Evolutionary conservation across 2,888 invertebrate species (phyloP), one percentile per base, ranked within the genome.

Genomic region (Hyalella azteca): DNA sequence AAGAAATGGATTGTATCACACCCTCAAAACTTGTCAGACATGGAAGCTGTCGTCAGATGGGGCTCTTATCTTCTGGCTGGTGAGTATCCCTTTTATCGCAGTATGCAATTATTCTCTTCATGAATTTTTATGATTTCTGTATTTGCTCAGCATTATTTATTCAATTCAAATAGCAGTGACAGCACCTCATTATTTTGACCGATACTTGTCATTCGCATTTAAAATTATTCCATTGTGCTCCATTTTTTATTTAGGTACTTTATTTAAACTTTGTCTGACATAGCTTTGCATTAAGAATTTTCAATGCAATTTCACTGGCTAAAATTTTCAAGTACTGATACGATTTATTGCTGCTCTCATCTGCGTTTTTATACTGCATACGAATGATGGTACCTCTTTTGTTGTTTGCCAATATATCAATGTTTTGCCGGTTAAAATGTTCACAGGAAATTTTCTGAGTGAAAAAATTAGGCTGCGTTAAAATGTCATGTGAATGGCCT

Each of bases 21-120:
- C 39, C 81, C 81, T 15, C 75, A 78, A 40, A 81, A 77, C 15
- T 79, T 79, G 19, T 50, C 83, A 11, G 83, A 83, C 66, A 79
- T 83, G 79, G 83, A 83, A 73, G 60, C 79, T 2, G 60, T 81
- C 7, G 81, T 83, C 19, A 81, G 81, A 29, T 83, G 83, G 83
- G 83, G 83, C 19, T 83, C 81, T 1, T 81, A 81, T 45, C 73
- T 83, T 2, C 40, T 83, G 36, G 83, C 81, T 75, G 83, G 83
- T 83, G 22, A 32, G 77, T 49, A 49, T 49, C 3, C 49, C 49
- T 49, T 15, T 13, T 9, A 9, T n/a, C 15, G 3, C 15, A 45
- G 19, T 45, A 11, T 45, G 13, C 3, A 1, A 15, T 15, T 15
- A 45, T 45, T 45, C 19, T 1, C 19, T 45, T 3, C 3, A 1